Evolutionary conservation across 2,888 invertebrate genomes (phyloP).

Genomic region (Leptopilina drosophilae): DNA sequence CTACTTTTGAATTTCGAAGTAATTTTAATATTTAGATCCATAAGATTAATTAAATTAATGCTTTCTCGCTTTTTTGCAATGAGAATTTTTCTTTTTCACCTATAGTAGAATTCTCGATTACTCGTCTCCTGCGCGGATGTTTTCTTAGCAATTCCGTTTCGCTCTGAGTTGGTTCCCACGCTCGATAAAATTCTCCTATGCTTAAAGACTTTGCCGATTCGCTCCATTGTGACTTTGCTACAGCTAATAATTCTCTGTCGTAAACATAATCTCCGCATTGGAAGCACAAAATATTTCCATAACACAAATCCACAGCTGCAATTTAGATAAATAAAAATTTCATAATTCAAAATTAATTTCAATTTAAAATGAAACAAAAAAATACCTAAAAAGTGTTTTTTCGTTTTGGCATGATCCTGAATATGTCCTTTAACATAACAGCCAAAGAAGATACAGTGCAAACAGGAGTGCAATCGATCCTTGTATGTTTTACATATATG

Average conservation of each 20-base stretch:
- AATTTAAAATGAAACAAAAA: background rate
- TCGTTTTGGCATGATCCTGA: constrained; percentile 88
- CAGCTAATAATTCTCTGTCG: constrained; percentile 81
- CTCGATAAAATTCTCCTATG: constrained; percentile 74
- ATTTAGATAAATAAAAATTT: constrained; percentile 42
- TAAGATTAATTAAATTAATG: no score
- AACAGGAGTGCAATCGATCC: constrained; percentile 89
- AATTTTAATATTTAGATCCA: no score
- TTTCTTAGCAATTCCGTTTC: constrained; percentile 87
- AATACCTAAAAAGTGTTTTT: constrained; percentile 87
- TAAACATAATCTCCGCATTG: constrained; percentile 96
- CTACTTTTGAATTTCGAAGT: no score
- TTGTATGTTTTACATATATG: constrained; percentile 88
- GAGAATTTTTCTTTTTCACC: constrained; percentile 75
- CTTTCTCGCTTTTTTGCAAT: no score
- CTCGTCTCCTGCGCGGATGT: constrained; percentile 87
- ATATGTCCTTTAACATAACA: constrained; percentile 91
- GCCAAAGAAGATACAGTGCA: constrained; percentile 95
- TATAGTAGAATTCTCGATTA: constrained; percentile 89
- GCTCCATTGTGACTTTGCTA: constrained; percentile 75
- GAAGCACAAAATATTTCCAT: constrained; percentile 93
- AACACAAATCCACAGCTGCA: constrained; percentile 89
- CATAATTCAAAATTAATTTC: background rate
- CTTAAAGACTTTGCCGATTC: constrained; percentile 74
- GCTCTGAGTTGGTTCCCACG: constrained; percentile 88